phyloP scores from a whole-genome alignment of 1,140 invertebrate species.

The Drosophila nebulosa region DNA sequence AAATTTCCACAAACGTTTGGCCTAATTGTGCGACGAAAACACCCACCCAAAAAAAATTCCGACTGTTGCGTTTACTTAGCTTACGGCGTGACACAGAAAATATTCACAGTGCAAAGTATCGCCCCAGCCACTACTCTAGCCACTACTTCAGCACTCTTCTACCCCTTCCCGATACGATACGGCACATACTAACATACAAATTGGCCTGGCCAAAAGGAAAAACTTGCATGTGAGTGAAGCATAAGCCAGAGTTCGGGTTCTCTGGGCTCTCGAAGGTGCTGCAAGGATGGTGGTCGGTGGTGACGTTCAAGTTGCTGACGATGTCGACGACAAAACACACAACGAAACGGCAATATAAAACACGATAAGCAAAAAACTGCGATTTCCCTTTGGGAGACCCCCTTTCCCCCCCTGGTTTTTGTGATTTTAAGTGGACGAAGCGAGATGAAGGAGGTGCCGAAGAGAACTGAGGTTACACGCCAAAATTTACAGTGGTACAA shows the following conservation, averaged over 20 bases:
- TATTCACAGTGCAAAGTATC: slow-evolving; percentile 40
- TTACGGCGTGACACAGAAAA: slow-evolving; percentile 63
- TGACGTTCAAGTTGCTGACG: slow-evolving; percentile 35
- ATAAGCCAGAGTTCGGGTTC: slow-evolving; percentile 26
- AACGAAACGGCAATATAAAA: slow-evolving; percentile 41
- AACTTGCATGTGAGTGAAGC: slow-evolving; percentile 58
- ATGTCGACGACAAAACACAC: slow-evolving; percentile 47
- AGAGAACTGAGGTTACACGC: background rate
- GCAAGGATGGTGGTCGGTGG: slow-evolving; percentile 6
- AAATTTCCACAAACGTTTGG: slow-evolving; percentile 70
- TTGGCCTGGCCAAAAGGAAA: slow-evolving; percentile 9
- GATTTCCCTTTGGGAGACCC: slow-evolving; percentile 28
- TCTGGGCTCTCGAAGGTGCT: slow-evolving; percentile 9
- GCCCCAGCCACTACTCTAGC: background rate
- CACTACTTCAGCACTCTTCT: background rate
- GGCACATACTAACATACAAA: slow-evolving; percentile 20
- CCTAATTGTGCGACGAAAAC: slow-evolving; percentile 56
- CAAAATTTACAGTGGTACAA: background rate
- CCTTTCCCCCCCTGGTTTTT: background rate
- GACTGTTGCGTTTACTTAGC: slow-evolving; percentile 37
- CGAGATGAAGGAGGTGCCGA: background rate
- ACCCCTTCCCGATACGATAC: background rate
- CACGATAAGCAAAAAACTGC: slow-evolving; percentile 60
- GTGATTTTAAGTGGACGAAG: background rate
- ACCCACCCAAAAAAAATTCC: slow-evolving; percentile 18